Base-by-base conservation (phyloP, 2,888 invertebrate genomes). In the Rhaphigaster nebulosa region DNA sequence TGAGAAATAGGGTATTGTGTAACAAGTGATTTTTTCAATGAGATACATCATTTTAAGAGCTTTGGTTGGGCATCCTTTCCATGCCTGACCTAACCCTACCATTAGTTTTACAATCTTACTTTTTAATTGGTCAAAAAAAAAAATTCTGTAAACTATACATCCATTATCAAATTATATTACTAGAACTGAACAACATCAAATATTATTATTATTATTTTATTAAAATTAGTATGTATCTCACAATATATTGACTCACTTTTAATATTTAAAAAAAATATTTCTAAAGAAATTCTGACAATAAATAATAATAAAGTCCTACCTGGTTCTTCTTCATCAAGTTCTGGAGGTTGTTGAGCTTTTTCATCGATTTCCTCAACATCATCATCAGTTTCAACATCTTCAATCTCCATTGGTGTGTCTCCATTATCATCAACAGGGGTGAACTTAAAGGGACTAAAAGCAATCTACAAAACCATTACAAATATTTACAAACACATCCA, bases 321-420 rank as follows among this genome's bases (percentile, higher is more conserved):
- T 92, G 94, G 94, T 91, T 94, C 94, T 90, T 94, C 94, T 87
- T 94, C 93, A 91, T 94, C 60, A 90, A 84, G 23, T 90, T 92
- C 52, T 92, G 87, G 60, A 76, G 60, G 70, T 70, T 84, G 84
- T 13, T 89, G 88, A 54, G 13, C 34, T 34, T 91, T 92, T 84
- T 92, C 91, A 38, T 91, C 91, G 41, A 92, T 92, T 92, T 94
- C 94, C 50, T 94, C 94, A 90, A 95, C 95, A 90, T 95, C 94
- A 88, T 94, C 94, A 92, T 94, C 94, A 93, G 90, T 87, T 70
- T 95, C 95, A 90, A 95, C 94, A 38, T 80, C 89, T 34, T 91
- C 91, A 90, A 91, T 91, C 65, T 91, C 92, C 23, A 92, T 38
- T 10, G 92, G 91, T 4, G 88, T 76, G 8, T 80, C 90, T 29